Evolutionary conservation across 2,113 vertebrate species (phyloP).

Genomic region (Poeciliopsis retropinna): DNA sequence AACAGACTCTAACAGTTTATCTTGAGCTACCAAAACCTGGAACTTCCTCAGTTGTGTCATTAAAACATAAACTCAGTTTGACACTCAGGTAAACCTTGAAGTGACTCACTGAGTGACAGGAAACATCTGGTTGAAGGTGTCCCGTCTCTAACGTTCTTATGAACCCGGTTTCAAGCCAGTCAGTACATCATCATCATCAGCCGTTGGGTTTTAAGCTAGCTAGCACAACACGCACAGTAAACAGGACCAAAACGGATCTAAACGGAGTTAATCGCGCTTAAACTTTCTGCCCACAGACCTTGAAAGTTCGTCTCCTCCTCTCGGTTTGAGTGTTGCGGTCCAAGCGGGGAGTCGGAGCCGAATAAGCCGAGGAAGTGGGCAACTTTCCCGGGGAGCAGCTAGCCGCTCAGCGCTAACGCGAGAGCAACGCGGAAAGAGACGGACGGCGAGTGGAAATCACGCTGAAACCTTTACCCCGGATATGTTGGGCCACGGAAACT

Average conservation of each 20-base stretch:
- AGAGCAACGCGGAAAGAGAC: conserved; percentile 47
- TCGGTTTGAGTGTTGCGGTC: background rate
- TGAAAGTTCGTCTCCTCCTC: background rate
- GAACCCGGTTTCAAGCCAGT: background rate
- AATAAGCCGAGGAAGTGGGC: background rate
- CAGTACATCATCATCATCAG: conserved; percentile 5
- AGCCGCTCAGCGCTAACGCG: conserved; percentile 52
- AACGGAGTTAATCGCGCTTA: conserved; percentile 10
- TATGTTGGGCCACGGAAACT: background rate
- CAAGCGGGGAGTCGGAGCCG: background rate
- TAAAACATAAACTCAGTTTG: background rate
- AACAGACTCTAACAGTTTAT: background rate
- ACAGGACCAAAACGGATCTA: conserved; percentile 1
- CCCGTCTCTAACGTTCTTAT: background rate
- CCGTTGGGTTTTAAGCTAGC: conserved; percentile 2
- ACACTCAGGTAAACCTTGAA: background rate
- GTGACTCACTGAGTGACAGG: background rate
- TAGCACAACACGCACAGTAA: background rate
- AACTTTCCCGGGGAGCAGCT: conserved; percentile 16
- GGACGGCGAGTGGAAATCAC: conserved; percentile 3
- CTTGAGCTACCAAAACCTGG: background rate
- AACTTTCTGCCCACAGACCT: conserved; percentile 28
- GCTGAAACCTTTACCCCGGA: conserved; percentile 49
- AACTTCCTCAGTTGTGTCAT: background rate
- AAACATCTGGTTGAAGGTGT: background rate